Evolutionary conservation across 2,113 vertebrate species (phyloP).

Genomic region (Vulpes lagopus): DNA sequence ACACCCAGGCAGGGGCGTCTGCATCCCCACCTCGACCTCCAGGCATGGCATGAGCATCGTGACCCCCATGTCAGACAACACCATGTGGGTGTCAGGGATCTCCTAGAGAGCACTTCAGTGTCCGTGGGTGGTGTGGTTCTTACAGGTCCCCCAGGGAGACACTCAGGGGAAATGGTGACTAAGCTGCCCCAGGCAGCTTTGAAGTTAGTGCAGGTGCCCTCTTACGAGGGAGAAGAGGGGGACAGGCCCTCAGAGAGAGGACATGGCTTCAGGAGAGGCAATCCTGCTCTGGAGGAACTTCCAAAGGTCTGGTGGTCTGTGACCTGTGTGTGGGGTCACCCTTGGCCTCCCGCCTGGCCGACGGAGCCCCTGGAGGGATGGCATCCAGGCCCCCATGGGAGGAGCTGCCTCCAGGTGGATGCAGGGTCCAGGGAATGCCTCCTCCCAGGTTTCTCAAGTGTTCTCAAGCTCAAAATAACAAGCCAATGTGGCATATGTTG

Average conservation of each 20-base stretch:
- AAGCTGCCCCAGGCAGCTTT: not conserved
- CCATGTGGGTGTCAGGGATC: not conserved
- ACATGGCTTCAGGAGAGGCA: not conserved
- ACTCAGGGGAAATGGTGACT: rapidly evolving
- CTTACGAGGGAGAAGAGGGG: not conserved
- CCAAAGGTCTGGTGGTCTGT: not conserved
- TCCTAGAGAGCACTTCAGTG: not conserved
- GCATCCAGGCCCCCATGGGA: no score
- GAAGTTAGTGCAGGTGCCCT: not conserved
- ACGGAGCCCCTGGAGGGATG: rapidly evolving
- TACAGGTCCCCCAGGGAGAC: not conserved
- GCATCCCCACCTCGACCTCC: no score
- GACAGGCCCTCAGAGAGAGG: not conserved
- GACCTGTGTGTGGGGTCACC: not conserved
- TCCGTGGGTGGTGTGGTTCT: no score
- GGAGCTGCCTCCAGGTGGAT: rapidly evolving
- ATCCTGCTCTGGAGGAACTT: not conserved
- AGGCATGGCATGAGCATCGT: not conserved
- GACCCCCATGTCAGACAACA: not conserved
- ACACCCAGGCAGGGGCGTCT: not conserved
- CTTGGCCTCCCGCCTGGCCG: not conserved
- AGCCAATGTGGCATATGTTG: not conserved
- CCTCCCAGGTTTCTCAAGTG: not conserved
- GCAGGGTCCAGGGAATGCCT: not conserved
- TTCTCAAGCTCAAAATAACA: not conserved